Base-by-base conservation (phyloP, 2,113 vertebrate species). In the Sula dactylatra region DNA sequence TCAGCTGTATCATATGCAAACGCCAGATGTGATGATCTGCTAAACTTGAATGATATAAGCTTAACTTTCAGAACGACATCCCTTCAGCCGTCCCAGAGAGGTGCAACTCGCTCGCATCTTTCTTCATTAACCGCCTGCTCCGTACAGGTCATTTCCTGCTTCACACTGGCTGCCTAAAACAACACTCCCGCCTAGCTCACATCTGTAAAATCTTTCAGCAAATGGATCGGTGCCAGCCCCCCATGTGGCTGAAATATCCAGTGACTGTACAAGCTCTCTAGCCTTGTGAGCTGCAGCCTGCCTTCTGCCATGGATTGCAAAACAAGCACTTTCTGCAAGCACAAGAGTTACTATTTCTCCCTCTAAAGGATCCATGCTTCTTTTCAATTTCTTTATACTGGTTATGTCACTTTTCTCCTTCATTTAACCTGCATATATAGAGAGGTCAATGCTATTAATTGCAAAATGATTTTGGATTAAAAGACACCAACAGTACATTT, bases 131-230 rank as follows among this genome's bases (percentile, higher is more conserved):
- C 61, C 2, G 55, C 66, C 59, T 82, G 85, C 42, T 94, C 66
- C 59, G 71, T 49, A 78, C 62, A 89, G 88, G 83, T 83, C 78
- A 97, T 85, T 97, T 98, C 93, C 96, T 92, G 61, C 91, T 89
- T 94, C 64, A 70, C 82, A 40, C 36, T 44, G 65, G 64, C 69
- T 90, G 91, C 95, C 91, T 95, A 72, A 92, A 98, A 96, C 80
- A 97, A 96, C 93, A 97, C 77, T 25, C 56, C 56, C 70, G 56
- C 55, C 42, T 62, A 52, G 58, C 78, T 92, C 81, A 97, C 85
- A 95, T 95, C 94, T 95, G 93, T 74, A 84, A 94, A 94, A 79
- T n/a, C 90, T 96, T 82, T 90, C 56, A 86, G 78, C 69, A 83
- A 34, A 64, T 76, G 93, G 83, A 93, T 31, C 10, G 7, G 40